These are phyloP conservation scores for Chelon labrosus DNA, from an alignment of 2,797 vertebrate genomes.

Conservation along the genomic window DNA sequence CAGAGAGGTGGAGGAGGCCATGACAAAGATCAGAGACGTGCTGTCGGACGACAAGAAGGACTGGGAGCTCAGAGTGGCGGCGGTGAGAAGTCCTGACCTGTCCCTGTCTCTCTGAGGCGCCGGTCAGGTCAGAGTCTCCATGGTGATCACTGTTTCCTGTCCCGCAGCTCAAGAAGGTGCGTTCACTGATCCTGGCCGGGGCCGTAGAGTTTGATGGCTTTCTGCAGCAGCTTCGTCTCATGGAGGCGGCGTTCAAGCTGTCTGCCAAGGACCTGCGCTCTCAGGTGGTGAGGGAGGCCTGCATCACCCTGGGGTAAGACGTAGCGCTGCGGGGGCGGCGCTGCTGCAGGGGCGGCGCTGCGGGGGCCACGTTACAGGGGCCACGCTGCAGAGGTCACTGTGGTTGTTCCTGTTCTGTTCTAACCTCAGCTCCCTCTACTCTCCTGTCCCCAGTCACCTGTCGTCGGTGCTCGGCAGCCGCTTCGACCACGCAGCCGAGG, in stretches of 20 bases:
- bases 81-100: slow-evolving; percentile 83
- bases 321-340: too few relatives aligned
- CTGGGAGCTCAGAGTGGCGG: slow-evolving; percentile 95
- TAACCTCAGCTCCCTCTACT: not conserved
- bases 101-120: too few relatives aligned
- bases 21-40: slow-evolving; percentile 95
- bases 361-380: too few relatives aligned
- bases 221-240: slow-evolving; percentile 90
- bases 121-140: too few relatives aligned
- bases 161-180: slow-evolving; percentile 92
- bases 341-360: too few relatives aligned
- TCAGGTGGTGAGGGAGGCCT: slow-evolving; percentile 95
- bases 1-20: slow-evolving; percentile 95
- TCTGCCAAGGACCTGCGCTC: slow-evolving; percentile 95
- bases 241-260: slow-evolving; percentile 93
- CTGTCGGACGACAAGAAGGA: slow-evolving; percentile 96
- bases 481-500: slow-evolving; percentile 96
- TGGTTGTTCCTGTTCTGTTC: too few relatives aligned
- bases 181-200: slow-evolving; percentile 93
- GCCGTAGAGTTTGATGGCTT: slow-evolving; percentile 92
- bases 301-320: slow-evolving; percentile 93
- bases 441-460: slow-evolving; percentile 86
- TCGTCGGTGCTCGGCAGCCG: slow-evolving; percentile 91
- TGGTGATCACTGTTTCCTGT: not conserved
- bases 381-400: too few relatives aligned